phyloP scores from a whole-genome alignment of 2,113 vertebrate species.

The Atrichornis clamosus region DNA sequence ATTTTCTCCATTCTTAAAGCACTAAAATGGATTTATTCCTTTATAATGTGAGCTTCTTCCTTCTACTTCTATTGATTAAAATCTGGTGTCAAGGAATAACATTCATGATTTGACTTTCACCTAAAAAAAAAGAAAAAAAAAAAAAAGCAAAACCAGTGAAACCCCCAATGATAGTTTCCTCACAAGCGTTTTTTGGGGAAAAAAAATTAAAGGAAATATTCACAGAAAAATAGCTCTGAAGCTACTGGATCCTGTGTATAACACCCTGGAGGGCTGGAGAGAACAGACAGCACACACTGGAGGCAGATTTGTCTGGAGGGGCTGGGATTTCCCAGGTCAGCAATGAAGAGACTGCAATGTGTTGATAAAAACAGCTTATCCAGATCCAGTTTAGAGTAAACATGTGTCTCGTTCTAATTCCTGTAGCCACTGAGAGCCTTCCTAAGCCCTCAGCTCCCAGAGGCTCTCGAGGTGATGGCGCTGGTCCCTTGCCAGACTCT shows the following conservation, averaged over 20 bases:
- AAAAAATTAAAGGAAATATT: neutral
- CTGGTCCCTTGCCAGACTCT: rapidly evolving
- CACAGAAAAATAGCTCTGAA: neutral
- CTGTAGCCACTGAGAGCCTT: neutral
- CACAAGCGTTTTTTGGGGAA: neutral
- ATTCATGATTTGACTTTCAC: neutral
- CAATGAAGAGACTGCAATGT: neutral
- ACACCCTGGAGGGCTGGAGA: neutral
- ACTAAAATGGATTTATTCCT: neutral
- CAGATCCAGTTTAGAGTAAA: neutral
- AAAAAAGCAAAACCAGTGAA: neutral
- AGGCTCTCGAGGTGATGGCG: rapidly evolving
- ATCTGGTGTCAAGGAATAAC: neutral
- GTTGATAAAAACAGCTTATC: neutral
- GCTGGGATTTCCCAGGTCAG: neutral
- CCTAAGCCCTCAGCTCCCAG: neutral
- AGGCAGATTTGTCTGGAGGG: neutral
- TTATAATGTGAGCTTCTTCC: neutral
- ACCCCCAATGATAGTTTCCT: neutral
- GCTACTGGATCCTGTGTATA: neutral
- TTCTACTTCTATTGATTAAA: neutral
- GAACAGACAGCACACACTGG: rapidly evolving
- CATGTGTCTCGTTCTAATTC: rapidly evolving
- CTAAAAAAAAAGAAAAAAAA: neutral
- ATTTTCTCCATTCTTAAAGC: neutral